Evolutionary conservation across 2,113 vertebrate genomes (phyloP), one percentile per base, ranked within the genome.

Genomic region (Indicator indicator): DNA sequence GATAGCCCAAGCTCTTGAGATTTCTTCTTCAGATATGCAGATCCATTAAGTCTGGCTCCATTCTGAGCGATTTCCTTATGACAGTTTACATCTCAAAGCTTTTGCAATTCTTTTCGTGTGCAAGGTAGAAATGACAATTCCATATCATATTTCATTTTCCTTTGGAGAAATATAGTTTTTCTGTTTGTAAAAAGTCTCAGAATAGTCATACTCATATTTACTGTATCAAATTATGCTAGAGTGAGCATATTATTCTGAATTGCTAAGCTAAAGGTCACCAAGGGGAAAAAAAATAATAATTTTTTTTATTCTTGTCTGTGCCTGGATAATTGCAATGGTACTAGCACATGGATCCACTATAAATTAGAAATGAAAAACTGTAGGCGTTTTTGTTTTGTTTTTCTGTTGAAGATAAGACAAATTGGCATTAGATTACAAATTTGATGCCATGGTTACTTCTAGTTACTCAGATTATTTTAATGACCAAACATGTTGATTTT

Each of bases 401-500:
- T 74, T 83, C 58, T 89, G 52, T 76, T 89, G 63, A 89, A 90
- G 36, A 93, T 76, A 93, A 94, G 86, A 84, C 12, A 95, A 94
- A 81, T 75, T 82, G 90, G 73, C 73, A 87, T 79, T 82, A 77
- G 91, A 80, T 78, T 86, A 85, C 74, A 78, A 82, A 32, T 68
- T 87, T 89, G 62, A 83, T 90, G 80, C 76, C 55, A 93, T 91
- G 82, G 70, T 74, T 94, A 94, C 78, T 83, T 95, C 80, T 79
- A 88, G 40, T 67, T 95, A 89, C 78, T 85, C 52, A 55, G 62
- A 52, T 77, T 79, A 69, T 89, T 95, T 94, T 78, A 95, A 84
- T 88, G 73, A 94, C 50, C 11, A 91, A 92, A 89, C 50, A 81
- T 83, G 78, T 55, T 93, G 90, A 84, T 93, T 95, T 96, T 90